phyloP scores from a whole-genome alignment of 2,113 vertebrate genomes.

The Sapayoa aenigma region DNA sequence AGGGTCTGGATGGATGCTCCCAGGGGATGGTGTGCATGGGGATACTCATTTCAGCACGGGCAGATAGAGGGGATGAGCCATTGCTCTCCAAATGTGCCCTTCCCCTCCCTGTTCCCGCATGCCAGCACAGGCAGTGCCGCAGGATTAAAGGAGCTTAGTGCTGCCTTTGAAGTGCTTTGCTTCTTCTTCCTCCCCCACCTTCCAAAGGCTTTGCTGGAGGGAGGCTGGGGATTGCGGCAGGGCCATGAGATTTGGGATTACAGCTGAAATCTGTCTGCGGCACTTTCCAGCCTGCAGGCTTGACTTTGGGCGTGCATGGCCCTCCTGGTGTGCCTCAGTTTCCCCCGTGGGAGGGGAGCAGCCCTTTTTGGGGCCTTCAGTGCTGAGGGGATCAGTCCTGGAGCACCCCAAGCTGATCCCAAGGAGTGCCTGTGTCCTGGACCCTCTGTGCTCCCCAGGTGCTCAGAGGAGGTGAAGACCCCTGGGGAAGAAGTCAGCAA shows the following conservation, averaged over 20 bases:
- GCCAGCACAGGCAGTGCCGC: not conserved
- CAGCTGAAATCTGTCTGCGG: not conserved
- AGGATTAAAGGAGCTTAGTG: constrained; percentile 21
- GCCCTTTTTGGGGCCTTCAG: not conserved
- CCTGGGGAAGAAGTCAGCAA: constrained; percentile 81
- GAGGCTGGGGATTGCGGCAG: not conserved
- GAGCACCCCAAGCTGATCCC: not conserved
- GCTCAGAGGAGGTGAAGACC: constrained; percentile 89
- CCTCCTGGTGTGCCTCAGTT: not conserved
- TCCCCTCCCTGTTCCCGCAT: not conserved
- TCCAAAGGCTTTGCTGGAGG: not conserved
- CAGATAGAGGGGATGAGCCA: not conserved
- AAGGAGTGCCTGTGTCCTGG: accelerated
- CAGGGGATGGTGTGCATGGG: not conserved
- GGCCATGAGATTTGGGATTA: not conserved
- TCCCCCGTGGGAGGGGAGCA: not conserved
- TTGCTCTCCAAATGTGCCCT: not conserved
- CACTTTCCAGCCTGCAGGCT: not conserved
- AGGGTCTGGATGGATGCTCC: not conserved
- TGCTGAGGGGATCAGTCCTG: accelerated
- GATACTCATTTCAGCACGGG: accelerated
- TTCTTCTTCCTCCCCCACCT: not conserved
- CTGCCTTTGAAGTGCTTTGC: constrained; percentile 51
- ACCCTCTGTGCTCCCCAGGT: constrained; percentile 68
- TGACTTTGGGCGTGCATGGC: not conserved